Evolutionary conservation across 2,113 vertebrate genomes (phyloP), one percentile per base, ranked within the genome.

Genomic region (Nibea albiflora): DNA sequence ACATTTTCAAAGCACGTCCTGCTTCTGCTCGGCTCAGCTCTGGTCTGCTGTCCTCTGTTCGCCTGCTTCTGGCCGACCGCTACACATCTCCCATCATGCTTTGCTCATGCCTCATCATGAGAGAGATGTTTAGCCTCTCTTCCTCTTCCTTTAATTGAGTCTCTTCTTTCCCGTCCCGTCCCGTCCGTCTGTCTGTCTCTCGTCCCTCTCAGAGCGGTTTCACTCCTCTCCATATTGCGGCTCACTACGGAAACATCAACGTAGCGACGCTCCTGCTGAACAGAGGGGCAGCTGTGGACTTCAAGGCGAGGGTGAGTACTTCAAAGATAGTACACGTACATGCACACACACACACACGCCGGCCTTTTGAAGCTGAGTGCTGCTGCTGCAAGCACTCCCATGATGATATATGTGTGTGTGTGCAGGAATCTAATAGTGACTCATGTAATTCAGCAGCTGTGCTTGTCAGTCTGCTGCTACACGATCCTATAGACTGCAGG

Each of bases 241-340:
- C 98, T 0, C 98, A 99, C 92, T 99, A 99, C 0, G 98, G 98
- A 60, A 99, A 99, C 0, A 98, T 98, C 91, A 99, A 99, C 1
- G 98, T 99, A 83, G 97, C 97, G 0, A 98, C 97, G 0, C 96
- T 99, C 67, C 96, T 99, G 76, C 96, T 99, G 6, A 98, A 99
- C 93, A 95, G 98, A 17, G 98, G 98, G 56, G 97, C 98, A 0
- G 97, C 97, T 0, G 97, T 99, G 31, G 98, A 99, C 94, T 98
- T 98, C 95, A 98, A 97, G 17, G 97, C 98, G 5, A 94, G 97
- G 96, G 97, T 99, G 96, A 80, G 0, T 91, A 24, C 49, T 61
- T 66, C 63, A 78, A 53, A 60, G 47, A 58, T 0, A 7, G 5
- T 31, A 50, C 19, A 72, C 39, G 62, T 46, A 62, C 60, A 71